Base-by-base conservation (phyloP, 2,797 vertebrate genomes). In the Esox lucius region DNA sequence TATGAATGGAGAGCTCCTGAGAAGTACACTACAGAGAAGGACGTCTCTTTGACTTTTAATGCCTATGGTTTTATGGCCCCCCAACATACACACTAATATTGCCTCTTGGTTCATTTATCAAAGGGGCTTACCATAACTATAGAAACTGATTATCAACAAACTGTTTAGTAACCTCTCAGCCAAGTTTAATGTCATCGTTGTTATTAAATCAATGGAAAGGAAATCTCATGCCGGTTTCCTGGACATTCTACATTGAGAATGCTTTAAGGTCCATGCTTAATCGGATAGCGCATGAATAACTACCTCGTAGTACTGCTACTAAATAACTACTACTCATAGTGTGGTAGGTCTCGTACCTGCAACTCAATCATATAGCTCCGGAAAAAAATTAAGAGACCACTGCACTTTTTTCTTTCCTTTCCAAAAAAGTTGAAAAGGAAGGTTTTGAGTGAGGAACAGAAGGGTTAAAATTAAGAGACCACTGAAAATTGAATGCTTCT, bases 1-100 rank as follows among this genome's bases (percentile, higher is more conserved):
- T 72, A 83, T 84, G 87, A 89, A 90, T 86, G 85, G 89, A 86
- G 82, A 56, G 69, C 49, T 69, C 68, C 81, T 82, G 51, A 42
- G 78, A 73, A 65, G 81, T 78, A 56, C 76, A 42, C 11, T 62
- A 51, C 42, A 74, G 61, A 51, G 77, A 70, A 68, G 71, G 86
- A 80, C 68, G 64, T 49, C 71, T 86, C 39, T 74, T 53, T 78
- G 79, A 81, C 70, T 80, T 81, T 70, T 69, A 84, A 78, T 84
- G 72, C 74, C 78, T 70, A 66, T 68, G 70, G 76, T 89, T 89
- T 85, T 87, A 87, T 75, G 67, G 80, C 62, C 75, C 72, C 79
- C 53, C 51, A 8, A 3, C 15, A 82, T 80, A 73, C 72, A 74
- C 77, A 71, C 64, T 11, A 33, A 80, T 75, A 77, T 77, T 71